Evolutionary conservation across 2,113 vertebrate species (phyloP).

Genomic region (Otis tarda): DNA sequence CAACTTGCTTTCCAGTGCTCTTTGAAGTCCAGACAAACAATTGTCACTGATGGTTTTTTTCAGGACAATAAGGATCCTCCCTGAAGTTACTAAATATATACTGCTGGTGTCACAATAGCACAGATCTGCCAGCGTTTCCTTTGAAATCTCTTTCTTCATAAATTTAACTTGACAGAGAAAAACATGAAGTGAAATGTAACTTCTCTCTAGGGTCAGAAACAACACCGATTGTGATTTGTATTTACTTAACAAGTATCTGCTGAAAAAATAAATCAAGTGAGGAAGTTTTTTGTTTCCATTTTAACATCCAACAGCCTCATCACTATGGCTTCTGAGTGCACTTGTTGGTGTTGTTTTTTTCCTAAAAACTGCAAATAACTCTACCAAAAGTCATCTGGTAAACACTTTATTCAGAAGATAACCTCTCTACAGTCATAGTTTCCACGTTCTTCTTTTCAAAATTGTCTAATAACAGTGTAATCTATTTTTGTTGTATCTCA

Average conservation of each 20-base stretch:
- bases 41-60: neutral
- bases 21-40: slow-evolving; percentile 1
- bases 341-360: neutral
- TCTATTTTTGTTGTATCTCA: neutral
- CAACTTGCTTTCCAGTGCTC: neutral
- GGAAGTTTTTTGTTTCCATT: slow-evolving; percentile 41
- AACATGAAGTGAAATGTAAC: neutral
- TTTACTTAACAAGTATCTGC: neutral
- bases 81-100: slow-evolving; percentile 46
- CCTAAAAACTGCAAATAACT: neutral
- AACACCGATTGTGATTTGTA: neutral
- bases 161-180: neutral
- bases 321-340: neutral
- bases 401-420: neutral
- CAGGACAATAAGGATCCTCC: slow-evolving; percentile 5
- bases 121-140: neutral
- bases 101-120: slow-evolving; percentile 24
- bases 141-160: slow-evolving; percentile 1
- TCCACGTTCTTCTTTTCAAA: neutral
- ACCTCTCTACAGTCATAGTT: neutral
- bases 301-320: neutral
- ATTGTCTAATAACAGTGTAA: neutral
- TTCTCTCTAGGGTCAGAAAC: neutral
- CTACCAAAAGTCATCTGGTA: neutral
- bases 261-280: slow-evolving; percentile 28